phyloP scores from a whole-genome alignment of 2,888 invertebrate species.

The Punctoribates punctum region DNA sequence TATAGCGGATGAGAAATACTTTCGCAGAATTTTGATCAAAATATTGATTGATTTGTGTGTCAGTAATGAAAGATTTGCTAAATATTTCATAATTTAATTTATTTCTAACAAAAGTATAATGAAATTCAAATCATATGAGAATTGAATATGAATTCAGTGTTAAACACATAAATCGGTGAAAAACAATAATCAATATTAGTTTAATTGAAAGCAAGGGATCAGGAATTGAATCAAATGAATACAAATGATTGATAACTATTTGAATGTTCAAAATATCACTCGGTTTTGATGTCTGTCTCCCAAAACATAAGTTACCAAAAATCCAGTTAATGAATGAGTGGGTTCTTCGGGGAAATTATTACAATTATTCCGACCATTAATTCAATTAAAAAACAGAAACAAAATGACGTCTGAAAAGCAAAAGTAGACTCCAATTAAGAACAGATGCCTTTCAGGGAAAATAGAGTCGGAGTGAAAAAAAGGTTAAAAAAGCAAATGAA shows the following conservation, averaged over 20 bases:
- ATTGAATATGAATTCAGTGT: too few species aligned
- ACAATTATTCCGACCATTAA: constrained; percentile 1
- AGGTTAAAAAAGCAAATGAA: neutral
- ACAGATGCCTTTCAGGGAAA: neutral
- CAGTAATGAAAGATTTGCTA: neutral
- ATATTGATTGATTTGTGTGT: constrained; percentile 5
- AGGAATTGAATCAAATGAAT: neutral
- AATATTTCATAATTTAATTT: too few species aligned
- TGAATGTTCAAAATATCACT: too few species aligned
- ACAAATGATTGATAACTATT: neutral
- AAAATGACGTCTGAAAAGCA: too few species aligned
- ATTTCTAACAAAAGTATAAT: too few species aligned
- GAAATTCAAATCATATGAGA: too few species aligned
- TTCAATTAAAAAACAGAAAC: constrained; percentile 7
- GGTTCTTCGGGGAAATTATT: neutral
- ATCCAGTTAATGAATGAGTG: neutral
- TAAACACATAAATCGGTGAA: too few species aligned
- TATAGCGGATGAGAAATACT: too few species aligned
- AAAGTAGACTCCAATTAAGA: neutral
- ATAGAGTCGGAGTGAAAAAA: too few species aligned
- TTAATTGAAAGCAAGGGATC: neutral
- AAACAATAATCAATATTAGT: too few species aligned
- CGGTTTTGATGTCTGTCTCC: neutral
- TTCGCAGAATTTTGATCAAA: too few species aligned
- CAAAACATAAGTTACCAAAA: neutral